Evolutionary conservation across 2,113 vertebrate species (phyloP), one percentile per base, ranked within the genome.

Genomic region (Cranoglanis bouderius): DNA sequence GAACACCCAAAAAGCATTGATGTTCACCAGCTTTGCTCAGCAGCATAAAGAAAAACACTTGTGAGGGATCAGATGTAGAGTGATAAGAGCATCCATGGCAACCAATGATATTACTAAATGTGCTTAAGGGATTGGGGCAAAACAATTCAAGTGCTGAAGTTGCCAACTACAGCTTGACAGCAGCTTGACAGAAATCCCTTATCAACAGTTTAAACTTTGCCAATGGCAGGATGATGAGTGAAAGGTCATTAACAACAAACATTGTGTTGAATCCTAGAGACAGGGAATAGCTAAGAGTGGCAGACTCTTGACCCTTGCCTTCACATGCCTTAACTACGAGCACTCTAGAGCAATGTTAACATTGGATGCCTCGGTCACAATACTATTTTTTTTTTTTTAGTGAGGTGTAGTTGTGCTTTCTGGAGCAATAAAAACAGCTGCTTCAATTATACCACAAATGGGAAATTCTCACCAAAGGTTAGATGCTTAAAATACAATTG

Each of bases 211-310:
- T 75, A 19, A 72, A 4, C 7, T 9, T 86, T 24, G 49, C 14
- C 89, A 72, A 26, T 29, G 46, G 55, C 29, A 85, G 40, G 43
- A 63, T 84, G 67, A 49, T 21, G 75, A 53, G 38, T 40, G n/a
- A 26, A 81, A 53, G 40, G 82, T 70, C 82, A 32, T 43, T 81
- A 51, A 75, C 57, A 82, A 51, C 57, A 78, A 78, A 61, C 2
- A 53, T 16, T 8, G 35, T 10, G 19, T 67, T 63, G 35, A 83
- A 53, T 59, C 82, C 67, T 29, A 12, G 55, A 82, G 87, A 87
- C 82, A 85, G n/a, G 24, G 59, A 75, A 49, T 19, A 43, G 65
- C 38, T 81, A 83, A 88, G 78, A 43, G 38, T 80, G 32, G n/a
- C 38, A 32, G 35, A 35, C 81, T 57, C 84, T 51, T 61, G 74